phyloP scores from a whole-genome alignment of 2,113 vertebrate genomes.

The Microcebus ravelobensis region DNA sequence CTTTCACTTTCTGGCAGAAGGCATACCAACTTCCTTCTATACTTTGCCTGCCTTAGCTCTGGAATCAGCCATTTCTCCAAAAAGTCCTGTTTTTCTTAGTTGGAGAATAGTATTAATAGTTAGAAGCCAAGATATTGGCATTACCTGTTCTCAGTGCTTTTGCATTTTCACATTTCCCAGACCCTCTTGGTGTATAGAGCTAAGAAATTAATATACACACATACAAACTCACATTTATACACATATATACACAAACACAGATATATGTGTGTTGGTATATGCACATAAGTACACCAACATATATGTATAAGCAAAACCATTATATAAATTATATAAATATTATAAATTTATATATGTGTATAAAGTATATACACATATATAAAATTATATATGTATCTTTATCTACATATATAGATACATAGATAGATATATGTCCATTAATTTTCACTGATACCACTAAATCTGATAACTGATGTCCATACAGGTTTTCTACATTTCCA shows the following conservation, averaged over 20 bases:
- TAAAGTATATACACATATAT: no score
- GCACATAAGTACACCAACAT: neutral
- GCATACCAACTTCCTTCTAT: neutral
- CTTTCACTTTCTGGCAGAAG: neutral
- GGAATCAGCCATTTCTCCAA: neutral
- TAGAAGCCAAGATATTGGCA: neutral
- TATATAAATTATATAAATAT: neutral
- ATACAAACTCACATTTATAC: neutral
- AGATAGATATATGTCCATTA: neutral
- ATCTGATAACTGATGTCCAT: neutral
- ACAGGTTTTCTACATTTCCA: neutral
- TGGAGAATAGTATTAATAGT: neutral
- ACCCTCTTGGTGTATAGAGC: neutral
- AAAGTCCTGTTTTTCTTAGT: neutral
- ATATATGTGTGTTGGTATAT: neutral
- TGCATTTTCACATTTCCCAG: neutral
- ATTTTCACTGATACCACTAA: neutral
- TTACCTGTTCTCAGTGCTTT: neutral
- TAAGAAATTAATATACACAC: neutral
- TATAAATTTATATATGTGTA: neutral
- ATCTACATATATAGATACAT: neutral
- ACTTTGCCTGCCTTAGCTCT: neutral
- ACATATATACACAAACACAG: no score
- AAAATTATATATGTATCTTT: neutral
- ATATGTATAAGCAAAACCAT: neutral